phyloP scores from a whole-genome alignment of 2,113 vertebrate species.

The Rhineura floridana region DNA sequence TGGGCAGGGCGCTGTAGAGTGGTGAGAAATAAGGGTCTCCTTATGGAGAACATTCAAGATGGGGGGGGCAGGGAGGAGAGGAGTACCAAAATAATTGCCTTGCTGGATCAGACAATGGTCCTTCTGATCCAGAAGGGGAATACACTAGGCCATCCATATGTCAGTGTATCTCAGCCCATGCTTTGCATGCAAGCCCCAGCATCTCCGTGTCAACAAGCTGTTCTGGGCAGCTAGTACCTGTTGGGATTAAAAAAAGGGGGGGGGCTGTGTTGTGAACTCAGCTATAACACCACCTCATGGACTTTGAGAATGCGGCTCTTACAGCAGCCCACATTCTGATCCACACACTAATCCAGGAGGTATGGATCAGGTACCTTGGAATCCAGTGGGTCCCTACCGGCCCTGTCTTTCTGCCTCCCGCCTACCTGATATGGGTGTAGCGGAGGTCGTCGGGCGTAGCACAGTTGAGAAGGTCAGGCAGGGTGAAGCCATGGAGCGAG shows the following conservation, averaged over 20 bases:
- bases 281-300: too few relatives aligned
- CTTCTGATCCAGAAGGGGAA: neutral
- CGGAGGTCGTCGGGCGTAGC: slow-evolving; percentile 85
- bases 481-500: slow-evolving; percentile 81
- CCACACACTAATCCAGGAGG: neutral
- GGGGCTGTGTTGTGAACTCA: too few relatives aligned
- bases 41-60: neutral
- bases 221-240: too few relatives aligned
- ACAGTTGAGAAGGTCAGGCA: slow-evolving; percentile 79
- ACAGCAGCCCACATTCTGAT: neutral
- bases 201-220: too few relatives aligned
- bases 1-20: neutral
- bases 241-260: too few relatives aligned
- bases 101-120: neutral
- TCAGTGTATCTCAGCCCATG: neutral
- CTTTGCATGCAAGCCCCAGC: neutral
- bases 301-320: too few relatives aligned
- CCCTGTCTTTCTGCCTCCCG: neutral
- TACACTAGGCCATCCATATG: neutral
- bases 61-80: neutral
- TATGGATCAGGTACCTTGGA: neutral
- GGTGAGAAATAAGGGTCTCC: neutral
- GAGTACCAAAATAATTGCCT: neutral
- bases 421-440: slow-evolving; percentile 80
- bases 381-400: neutral